Percentiles rank a stretch among this genome's conserved stretches.
phyloP scores from a whole-genome alignment of 2,113 vertebrate genomes.

The Crypturellus undulatus region DNA sequence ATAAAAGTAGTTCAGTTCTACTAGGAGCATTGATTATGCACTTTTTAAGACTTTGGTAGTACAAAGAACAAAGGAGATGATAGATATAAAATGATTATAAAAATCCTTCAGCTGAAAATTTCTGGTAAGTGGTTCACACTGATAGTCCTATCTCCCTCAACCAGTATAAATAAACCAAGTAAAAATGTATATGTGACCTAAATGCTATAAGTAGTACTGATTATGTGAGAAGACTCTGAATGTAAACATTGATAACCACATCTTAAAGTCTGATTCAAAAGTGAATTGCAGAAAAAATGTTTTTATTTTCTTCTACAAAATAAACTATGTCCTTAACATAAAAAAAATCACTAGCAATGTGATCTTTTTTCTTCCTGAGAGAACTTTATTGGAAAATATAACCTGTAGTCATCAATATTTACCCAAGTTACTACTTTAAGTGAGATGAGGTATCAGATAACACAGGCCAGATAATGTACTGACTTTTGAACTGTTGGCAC shows the following conservation, averaged over 20 bases:
- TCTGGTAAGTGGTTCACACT: slow-evolving; percentile 8
- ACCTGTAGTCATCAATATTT: not conserved
- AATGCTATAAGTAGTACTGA: slow-evolving; percentile 30
- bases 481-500: not conserved
- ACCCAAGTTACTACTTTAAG: not conserved
- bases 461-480: accelerated
- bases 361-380: not conserved
- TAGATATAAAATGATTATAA: slow-evolving; percentile 56
- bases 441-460: not conserved
- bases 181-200: slow-evolving; percentile 35
- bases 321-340: not conserved
- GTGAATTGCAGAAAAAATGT: not conserved
- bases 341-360: not conserved
- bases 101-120: slow-evolving; percentile 61
- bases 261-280: not conserved
- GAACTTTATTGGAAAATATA: not conserved
- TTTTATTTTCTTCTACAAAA: not conserved
- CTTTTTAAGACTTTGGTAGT: slow-evolving; percentile 46
- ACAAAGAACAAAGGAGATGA: slow-evolving; percentile 43
- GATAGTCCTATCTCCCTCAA: slow-evolving; percentile 40
- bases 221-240: not conserved
- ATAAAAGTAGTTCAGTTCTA: slow-evolving; percentile 62
- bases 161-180: slow-evolving; percentile 56
- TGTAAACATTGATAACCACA: not conserved
- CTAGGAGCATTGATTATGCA: slow-evolving; percentile 45